Conservation (phyloP, 1,140 invertebrate genomes). For the Drosophila murphyi region DNA sequence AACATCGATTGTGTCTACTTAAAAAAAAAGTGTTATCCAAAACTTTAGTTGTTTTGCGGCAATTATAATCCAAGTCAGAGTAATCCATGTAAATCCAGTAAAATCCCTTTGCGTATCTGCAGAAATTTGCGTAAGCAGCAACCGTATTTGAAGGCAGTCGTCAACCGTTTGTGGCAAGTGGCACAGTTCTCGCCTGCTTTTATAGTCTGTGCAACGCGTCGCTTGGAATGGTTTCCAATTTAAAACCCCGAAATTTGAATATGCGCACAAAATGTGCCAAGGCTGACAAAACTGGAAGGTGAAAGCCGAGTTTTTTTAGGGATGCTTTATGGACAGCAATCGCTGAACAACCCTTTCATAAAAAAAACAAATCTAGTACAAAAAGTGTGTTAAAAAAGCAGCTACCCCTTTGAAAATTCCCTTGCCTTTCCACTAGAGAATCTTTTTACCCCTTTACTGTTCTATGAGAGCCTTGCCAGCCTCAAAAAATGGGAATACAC, state of each 20-base stretch:
- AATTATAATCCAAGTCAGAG: constrained; percentile 29
- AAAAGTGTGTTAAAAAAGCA: constrained; percentile 23
- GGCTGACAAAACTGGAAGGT: constrained; percentile 41
- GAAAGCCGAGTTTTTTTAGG: constrained; percentile 6
- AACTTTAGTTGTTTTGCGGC: not conserved
- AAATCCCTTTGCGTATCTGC: constrained; percentile 6
- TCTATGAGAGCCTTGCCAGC: constrained; percentile 10
- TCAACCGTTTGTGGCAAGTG: constrained; percentile 42
- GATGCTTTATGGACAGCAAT: constrained; percentile 20
- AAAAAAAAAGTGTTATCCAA: not conserved
- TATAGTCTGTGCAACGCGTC: constrained; percentile 42
- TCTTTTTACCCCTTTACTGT: constrained; percentile 20
- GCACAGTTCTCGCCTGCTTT: constrained; percentile 22
- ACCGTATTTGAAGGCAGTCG: constrained; percentile 30
- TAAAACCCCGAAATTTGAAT: constrained; percentile 72
- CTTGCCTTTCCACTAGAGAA: constrained; percentile 11
- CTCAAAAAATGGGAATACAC: too few relatives aligned
- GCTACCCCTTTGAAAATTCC: not conserved
- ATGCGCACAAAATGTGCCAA: constrained; percentile 58
- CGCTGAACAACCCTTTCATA: constrained; percentile 60
- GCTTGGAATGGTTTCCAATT: constrained; percentile 63
- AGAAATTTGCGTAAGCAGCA: constrained; percentile 5
- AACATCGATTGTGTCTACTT: not conserved
- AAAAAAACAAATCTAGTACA: not conserved
- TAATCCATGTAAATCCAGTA: constrained; percentile 32